Conservation (phyloP, 2,888 invertebrate genomes). For the Polietes domitor region DNA sequence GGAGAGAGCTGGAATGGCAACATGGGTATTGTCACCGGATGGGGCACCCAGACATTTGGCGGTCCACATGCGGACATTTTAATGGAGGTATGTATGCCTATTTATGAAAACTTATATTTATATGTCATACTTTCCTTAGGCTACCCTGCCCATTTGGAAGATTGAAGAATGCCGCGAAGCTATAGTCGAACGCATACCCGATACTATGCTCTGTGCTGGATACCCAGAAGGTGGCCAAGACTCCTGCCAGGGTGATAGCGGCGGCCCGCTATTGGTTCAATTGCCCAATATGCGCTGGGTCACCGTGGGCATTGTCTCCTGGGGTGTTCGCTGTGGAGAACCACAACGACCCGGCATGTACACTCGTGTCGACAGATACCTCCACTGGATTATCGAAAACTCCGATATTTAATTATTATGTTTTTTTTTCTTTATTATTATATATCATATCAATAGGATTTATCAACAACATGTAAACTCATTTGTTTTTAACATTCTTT, state of each 20-base stretch:
- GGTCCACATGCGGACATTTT: constrained; percentile 87
- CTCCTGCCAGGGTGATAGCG: constrained; percentile 87
- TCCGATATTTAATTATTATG: constrained; percentile 73
- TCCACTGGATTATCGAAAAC: constrained; percentile 79
- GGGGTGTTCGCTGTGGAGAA: constrained; percentile 91
- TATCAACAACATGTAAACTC: constrained; percentile 32
- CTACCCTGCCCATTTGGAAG: constrained; percentile 88
- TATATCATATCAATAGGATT: constrained; percentile 20
- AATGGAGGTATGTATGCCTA: constrained; percentile 84
- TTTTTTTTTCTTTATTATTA: not conserved
- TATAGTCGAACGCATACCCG: constrained; percentile 85
- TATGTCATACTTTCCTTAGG: constrained; percentile 65
- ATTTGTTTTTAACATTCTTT: constrained; percentile 3
- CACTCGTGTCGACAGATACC: constrained; percentile 83
- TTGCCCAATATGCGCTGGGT: constrained; percentile 89
- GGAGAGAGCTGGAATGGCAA: constrained; percentile 83
- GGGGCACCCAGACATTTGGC: constrained; percentile 89
- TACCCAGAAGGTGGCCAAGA: constrained; percentile 89
- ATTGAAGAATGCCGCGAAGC: constrained; percentile 84
- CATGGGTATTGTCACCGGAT: constrained; percentile 87
- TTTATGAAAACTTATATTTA: not conserved
- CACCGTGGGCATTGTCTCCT: constrained; percentile 90
- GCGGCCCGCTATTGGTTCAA: constrained; percentile 89
- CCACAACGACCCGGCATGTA: constrained; percentile 90
- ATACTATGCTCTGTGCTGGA: constrained; percentile 89